Evolutionary conservation across 2,888 invertebrate species (phyloP).

Genomic region (Dynastes hyllus): DNA sequence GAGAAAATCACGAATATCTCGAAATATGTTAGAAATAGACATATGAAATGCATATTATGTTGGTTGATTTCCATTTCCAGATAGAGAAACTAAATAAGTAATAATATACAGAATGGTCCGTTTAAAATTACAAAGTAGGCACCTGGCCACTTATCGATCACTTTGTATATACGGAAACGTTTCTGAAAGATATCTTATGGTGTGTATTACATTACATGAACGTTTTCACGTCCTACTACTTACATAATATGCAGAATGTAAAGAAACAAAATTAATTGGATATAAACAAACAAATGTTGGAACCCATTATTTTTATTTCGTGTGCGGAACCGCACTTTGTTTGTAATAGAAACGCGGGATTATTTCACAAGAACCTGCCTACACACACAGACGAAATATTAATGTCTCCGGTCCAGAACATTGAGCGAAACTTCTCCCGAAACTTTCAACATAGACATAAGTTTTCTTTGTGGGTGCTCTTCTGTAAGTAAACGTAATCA

Average conservation of each 20-base stretch:
- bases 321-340: background rate
- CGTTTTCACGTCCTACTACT: no score
- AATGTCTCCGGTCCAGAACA: slow-evolving; percentile 39
- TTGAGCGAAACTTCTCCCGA: slow-evolving; percentile 29
- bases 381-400: slow-evolving; percentile 35
- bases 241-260: background rate
- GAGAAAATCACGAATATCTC: no score
- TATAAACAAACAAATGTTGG: background rate
- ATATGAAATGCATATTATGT: no score
- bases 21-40: no score
- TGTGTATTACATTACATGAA: no score
- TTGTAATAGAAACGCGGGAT: slow-evolving; percentile 28
- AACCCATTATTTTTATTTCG: background rate
- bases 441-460: slow-evolving; percentile 41
- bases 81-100: no score
- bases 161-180: no score
- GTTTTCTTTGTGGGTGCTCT: slow-evolving; percentile 40
- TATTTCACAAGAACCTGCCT: slow-evolving; percentile 16
- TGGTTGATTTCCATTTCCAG: no score
- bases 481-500: slow-evolving; percentile 44
- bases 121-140: no score
- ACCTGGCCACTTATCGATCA: no score
- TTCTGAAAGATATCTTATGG: no score
- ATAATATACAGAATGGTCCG: no score
- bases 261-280: background rate